Percentiles rank a stretch among this genome's conserved stretches.
Evolutionary conservation across 2,797 vertebrate genomes (phyloP).

Genomic region (Esox lucius): DNA sequence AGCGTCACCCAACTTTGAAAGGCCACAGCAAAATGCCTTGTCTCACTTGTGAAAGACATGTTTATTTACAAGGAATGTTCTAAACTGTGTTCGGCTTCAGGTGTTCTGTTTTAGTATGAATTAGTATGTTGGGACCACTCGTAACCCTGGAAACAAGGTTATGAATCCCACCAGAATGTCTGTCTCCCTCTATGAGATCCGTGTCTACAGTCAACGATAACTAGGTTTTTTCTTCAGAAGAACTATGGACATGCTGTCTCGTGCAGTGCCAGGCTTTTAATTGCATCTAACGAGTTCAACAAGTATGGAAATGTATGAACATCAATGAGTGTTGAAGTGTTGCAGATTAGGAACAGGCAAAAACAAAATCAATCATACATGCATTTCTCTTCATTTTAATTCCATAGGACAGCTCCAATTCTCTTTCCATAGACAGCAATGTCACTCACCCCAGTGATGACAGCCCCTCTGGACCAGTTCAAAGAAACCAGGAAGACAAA

Average conservation of each 20-base stretch:
- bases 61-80: too few relatives aligned
- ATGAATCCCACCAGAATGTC: too few relatives aligned
- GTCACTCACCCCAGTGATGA: conserved; percentile 91
- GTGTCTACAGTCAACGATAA: not conserved
- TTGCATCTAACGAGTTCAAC: too few relatives aligned
- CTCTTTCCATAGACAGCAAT: not conserved
- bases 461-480: conserved; percentile 74
- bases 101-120: too few relatives aligned
- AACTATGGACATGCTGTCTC: too few relatives aligned
- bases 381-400: not conserved
- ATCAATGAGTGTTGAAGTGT: too few relatives aligned
- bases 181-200: too few relatives aligned
- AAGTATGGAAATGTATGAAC: too few relatives aligned
- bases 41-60: not conserved
- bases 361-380: not conserved
- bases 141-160: not conserved
- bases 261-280: too few relatives aligned
- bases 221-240: not conserved
- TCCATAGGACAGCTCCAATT: not conserved
- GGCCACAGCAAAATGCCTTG: not conserved
- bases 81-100: not conserved
- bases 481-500: conserved; percentile 77
- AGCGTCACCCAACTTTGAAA: not conserved
- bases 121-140: not conserved
- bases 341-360: not conserved